Evolutionary conservation across 2,888 invertebrate species (phyloP), one percentile per base, ranked within the genome.

Genomic region (Trichopria drosophilae): DNA sequence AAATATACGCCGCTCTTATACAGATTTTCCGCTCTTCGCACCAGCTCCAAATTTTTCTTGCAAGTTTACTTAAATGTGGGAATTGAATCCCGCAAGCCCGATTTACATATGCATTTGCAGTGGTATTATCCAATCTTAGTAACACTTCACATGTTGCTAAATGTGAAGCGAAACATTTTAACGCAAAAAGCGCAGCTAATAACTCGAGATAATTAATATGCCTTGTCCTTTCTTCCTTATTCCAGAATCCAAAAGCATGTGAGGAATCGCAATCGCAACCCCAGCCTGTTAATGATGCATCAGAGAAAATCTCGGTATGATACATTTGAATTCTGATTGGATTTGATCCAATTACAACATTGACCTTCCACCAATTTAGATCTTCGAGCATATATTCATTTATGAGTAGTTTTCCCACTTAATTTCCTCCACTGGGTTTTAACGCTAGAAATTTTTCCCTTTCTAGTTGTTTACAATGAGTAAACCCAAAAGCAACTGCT

Each of bases 71-170:
- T 2, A 45, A 6, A 10, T 43, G 43, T 4, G 39, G 57, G 1
- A 39, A 46, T 13, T 42, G 42, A 0, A 55, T 16, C 3, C 47
- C 53, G 1, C 49, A 49, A 3, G 44, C 29, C 15, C 19, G 52
- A 23, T 51, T 55, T 12, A 57, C 16, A 13, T 59, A 51, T 10
- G 45, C 9, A n/a, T 48, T 37, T 3, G 48, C 35, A 5, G 42
- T 45, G 2, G 28, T 54, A 10, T 54, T 52, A 10, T 56, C 44
- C 22, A 43, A 13, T 7, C 56, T 37, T 12, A 45, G 16, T 23
- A 35, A 12, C 5, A 48, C 15, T 29, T 43, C 36, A 29, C 23
- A 35, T 6, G n/a, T 28, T 6, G 9, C 15, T 20, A 24, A 19
- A 22, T 15, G 16, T 22, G 12, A 10, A 12, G 37, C 28, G 15